These are phyloP conservation scores for Andinoacara biseriatus DNA, from an alignment of 2,113 vertebrate genomes.

Conservation along the genomic window DNA sequence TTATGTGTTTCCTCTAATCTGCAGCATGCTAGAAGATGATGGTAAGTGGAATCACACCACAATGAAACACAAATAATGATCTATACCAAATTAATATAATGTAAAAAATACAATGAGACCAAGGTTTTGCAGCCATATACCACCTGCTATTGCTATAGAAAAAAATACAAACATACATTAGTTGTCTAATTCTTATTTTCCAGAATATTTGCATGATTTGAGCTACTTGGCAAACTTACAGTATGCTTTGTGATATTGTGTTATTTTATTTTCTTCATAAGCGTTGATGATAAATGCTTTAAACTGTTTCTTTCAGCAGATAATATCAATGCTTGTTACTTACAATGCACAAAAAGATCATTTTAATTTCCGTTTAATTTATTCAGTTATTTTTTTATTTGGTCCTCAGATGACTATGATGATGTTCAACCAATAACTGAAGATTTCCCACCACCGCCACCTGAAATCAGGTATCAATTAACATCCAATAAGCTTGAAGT, in stretches of 20 bases:
- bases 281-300: neutral
- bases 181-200: neutral
- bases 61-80: neutral
- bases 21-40: conserved; percentile 64
- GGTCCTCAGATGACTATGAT: conserved; percentile 75
- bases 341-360: neutral
- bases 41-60: conserved; percentile 61
- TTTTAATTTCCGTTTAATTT: neutral
- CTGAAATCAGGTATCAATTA: conserved; percentile 61
- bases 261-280: accelerated
- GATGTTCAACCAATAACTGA: conserved; percentile 68
- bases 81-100: neutral
- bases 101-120: neutral
- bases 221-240: neutral
- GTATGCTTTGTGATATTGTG: neutral
- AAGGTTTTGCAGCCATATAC: neutral
- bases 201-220: neutral
- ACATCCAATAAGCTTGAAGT: neutral
- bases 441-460: conserved; percentile 77
- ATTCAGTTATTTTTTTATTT: neutral
- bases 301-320: neutral
- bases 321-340: neutral
- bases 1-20: conserved; percentile 52
- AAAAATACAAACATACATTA: neutral
- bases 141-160: no score